phyloP scores from a whole-genome alignment of 2,113 vertebrate species.

The Cyanoramphus novaezelandiae region DNA sequence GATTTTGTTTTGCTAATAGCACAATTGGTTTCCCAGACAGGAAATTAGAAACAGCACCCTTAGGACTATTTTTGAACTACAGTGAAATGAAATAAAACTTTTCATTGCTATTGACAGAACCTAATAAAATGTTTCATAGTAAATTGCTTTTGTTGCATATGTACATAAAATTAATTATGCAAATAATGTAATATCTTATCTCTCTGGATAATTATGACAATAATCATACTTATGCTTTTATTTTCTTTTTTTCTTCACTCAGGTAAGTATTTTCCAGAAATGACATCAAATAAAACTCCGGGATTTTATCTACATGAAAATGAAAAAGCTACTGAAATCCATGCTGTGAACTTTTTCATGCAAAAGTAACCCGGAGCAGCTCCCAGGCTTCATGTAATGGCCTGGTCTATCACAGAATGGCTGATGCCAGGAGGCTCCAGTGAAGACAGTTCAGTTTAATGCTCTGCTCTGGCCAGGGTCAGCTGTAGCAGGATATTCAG shows the following conservation, averaged over 20 bases:
- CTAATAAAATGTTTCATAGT: conserved; percentile 43
- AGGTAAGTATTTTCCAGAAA: conserved; percentile 14
- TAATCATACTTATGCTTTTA: not conserved
- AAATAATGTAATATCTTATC: conserved; percentile 46
- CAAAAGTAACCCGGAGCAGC: not conserved
- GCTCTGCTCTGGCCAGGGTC: not conserved
- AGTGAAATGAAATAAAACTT: conserved; percentile 65
- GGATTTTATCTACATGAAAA: not conserved
- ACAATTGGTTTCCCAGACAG: conserved; percentile 29
- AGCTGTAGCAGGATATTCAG: not conserved
- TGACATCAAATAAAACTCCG: not conserved
- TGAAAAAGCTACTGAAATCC: not conserved
- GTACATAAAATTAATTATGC: conserved; percentile 56
- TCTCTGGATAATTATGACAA: conserved; percentile 42
- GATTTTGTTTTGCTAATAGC: conserved; percentile 60
- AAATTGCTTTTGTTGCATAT: conserved; percentile 43
- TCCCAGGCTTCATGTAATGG: not conserved
- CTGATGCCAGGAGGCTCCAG: not conserved
- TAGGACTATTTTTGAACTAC: conserved; percentile 46
- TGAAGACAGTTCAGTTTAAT: not conserved
- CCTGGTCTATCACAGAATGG: not conserved
- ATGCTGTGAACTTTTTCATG: not conserved
- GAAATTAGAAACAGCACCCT: conserved; percentile 59
- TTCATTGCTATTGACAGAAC: conserved; percentile 46
- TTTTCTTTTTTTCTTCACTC: not conserved